Evolutionary conservation across 1,140 invertebrate genomes (phyloP), one percentile per base, ranked within the genome.

Genomic region (Cotesia glomerata): DNA sequence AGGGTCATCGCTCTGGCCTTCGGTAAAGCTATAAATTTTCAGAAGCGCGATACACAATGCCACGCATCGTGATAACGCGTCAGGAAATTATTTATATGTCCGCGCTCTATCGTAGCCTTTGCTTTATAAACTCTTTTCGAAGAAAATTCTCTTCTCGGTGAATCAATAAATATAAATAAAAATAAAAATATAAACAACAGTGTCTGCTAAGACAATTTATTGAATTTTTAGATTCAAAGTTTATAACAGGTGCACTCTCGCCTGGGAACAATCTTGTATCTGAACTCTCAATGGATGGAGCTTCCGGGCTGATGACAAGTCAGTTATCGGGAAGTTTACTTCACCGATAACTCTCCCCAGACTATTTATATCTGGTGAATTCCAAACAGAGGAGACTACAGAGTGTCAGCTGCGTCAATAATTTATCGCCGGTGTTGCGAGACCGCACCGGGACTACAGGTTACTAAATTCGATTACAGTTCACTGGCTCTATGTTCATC

Each of bases 11-110:
- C 16, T 61, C 71, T 72, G 80, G 69, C 71, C 74, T 71, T 76
- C 76, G 73, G 69, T 75, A 54, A 76, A 72, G 77, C 64, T 75
- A 81, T 81, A 81, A 81, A 79, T 81, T 79, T 67, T 67, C 54
- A 62, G 61, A 67, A 66, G 63, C 65, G 63, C 63, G 63, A 72
- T 72, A 72, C 64, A 67, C 71, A 67, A 49, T 72, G 71, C 64
- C 64, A 67, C 58, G 71, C 64, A 66, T 72, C 76, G 72, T 76
- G 79, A 81, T 79, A 77, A 76, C 71, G 73, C 75, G 63, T 69
- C 67, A 69, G 45, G 39, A 72, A 76, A 73, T 71, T 71, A 69
- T 71, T 71, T 71, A 72, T 72, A 67, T 34, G 65, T 64, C 39
- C 3, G 14, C 11, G 13, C 32, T 67, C 32, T 8, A 13, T n/a